Evolutionary conservation across 2,888 invertebrate species (phyloP).

Genomic region (Drosophila incognita): DNA sequence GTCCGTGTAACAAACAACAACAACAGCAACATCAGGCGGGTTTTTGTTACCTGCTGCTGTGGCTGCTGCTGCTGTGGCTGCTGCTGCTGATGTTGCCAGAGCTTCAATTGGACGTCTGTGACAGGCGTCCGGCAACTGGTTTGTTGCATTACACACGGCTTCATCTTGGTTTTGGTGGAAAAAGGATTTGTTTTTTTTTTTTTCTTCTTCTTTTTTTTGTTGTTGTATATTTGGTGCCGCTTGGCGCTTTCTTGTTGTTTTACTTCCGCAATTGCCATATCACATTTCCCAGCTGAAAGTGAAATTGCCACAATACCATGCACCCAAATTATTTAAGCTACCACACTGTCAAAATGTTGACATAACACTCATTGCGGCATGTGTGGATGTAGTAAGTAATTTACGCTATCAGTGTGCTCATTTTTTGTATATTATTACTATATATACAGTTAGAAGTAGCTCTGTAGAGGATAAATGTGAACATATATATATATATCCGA

Average conservation of each 20-base stretch:
- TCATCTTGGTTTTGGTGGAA: conserved; percentile 60
- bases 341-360: conserved; percentile 52
- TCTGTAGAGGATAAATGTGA: background rate
- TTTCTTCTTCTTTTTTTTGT: conserved; percentile 4
- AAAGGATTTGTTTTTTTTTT: conserved; percentile 65
- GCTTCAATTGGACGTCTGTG: conserved; percentile 46
- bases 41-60: conserved; percentile 45
- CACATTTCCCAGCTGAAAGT: conserved; percentile 63
- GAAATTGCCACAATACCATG: conserved; percentile 57
- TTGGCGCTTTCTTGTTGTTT: conserved; percentile 69
- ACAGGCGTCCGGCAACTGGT: conserved; percentile 42
- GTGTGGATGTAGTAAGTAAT: conserved; percentile 1
- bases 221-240: conserved; percentile 32
- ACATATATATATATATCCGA: background rate
- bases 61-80: background rate
- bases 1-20: conserved; percentile 49
- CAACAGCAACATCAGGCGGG: conserved; percentile 23
- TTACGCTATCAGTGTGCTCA: background rate
- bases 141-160: conserved; percentile 33
- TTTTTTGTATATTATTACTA: background rate
- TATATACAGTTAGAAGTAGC: background rate
- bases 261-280: conserved; percentile 74
- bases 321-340: conserved; percentile 33
- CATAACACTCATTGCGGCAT: conserved; percentile 51
- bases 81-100: conserved; percentile 23